Base-by-base conservation (phyloP, 2,888 invertebrate genomes). In the Callyntrura sp. region DNA sequence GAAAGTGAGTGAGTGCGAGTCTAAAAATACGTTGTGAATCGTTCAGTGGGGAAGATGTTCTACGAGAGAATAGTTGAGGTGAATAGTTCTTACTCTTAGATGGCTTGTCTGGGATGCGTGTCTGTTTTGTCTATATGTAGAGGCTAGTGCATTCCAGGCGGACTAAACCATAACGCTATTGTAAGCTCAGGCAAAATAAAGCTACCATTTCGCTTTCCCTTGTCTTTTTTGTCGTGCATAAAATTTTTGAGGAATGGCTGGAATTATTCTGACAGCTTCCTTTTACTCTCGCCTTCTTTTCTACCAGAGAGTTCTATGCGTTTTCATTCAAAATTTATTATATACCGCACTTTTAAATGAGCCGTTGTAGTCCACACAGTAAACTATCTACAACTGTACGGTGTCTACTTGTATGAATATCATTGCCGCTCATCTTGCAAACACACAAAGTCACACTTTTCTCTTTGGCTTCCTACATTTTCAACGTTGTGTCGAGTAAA, bases 261-360 rank as follows among this genome's bases (percentile, higher is more conserved):
- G 83, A 88, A 88, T 88, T 88, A 88, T 83, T 88, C 76, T 83
- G 88, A 88, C 88, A 88, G 82, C 25, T 82, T 84, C 70, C 70
- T 51, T 60, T 51, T 60, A 62, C 28, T 83, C 65, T 83, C 78
- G 83, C 70, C 65, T 87, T 73, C 45, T 81, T 55, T 35, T 43
- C 17, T 25, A 45, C 57, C 17, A 70, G 76, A 88, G 76, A 88
- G 35, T 81, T 60, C 20, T 79, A 88, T 83, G 83, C 83, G 83
- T 35, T 4, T 35, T 35, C 35, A 6, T 35, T 35, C 35, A 35
- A 35, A n/a, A 65, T 81, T 82, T 57, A 81, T 57, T 65, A 48
- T 35, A 82, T 82, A 82, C 8, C 20, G n/a, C n/a, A 48, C 45
- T 83, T 6, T 81, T 43, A 17, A 81, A 2, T 28, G 9, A 20